These are phyloP conservation scores for Tetramorium alpestre DNA, from an alignment of 1,140 invertebrate species.

Conservation along the genomic window DNA sequence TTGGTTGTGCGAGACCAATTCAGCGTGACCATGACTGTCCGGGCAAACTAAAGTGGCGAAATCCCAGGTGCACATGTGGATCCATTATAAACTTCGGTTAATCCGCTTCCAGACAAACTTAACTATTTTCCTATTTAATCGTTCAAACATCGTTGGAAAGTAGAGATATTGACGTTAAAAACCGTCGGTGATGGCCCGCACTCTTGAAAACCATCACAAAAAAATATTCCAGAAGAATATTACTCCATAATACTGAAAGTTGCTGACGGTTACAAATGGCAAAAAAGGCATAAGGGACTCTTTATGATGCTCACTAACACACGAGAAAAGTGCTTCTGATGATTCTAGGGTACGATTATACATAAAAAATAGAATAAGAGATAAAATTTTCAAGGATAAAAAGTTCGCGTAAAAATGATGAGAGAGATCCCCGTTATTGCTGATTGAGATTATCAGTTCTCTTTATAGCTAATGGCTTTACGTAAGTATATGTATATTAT, in stretches of 20 bases:
- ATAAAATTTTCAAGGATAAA: not conserved
- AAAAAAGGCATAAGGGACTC: not conserved
- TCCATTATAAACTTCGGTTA: slow-evolving; percentile 3
- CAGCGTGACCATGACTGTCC: not conserved
- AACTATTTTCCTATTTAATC: slow-evolving; percentile 1
- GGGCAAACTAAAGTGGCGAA: not conserved
- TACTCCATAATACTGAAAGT: not conserved
- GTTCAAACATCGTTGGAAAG: not conserved
- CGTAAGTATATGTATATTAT: not conserved
- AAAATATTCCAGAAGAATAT: not conserved
- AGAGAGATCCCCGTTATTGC: not conserved
- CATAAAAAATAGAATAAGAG: not conserved
- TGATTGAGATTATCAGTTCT: not conserved
- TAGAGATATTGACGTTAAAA: not conserved
- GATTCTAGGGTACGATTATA: not conserved
- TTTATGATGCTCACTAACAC: not conserved
- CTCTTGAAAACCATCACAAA: not conserved
- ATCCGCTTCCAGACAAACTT: not conserved
- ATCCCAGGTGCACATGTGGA: not conserved
- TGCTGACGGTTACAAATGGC: not conserved
- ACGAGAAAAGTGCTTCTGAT: not conserved
- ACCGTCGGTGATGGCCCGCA: not conserved
- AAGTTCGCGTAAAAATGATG: not conserved
- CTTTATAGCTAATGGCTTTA: not conserved
- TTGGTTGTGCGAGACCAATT: not conserved